Evolutionary conservation across 1,140 invertebrate genomes (phyloP).

Genomic region (Tribolium castaneum): DNA sequence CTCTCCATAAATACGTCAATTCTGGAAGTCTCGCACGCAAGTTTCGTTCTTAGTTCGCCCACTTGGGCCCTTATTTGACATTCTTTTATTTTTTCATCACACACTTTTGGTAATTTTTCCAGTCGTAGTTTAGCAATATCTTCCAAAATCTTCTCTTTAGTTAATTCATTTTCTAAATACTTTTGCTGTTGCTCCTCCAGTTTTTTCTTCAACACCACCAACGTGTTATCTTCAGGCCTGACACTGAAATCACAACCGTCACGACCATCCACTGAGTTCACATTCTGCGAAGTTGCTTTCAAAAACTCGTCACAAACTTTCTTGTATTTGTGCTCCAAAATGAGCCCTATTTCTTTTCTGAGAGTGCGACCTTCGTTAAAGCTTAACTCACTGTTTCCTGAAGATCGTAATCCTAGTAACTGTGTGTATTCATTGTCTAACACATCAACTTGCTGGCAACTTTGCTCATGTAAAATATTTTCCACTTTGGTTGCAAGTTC

Average conservation of each 20-base stretch:
- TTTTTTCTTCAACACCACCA: slow-evolving; percentile 43
- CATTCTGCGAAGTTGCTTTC: not conserved
- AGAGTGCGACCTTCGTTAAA: slow-evolving; percentile 46
- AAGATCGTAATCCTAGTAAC: slow-evolving; percentile 43
- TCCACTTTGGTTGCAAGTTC: slow-evolving; percentile 46
- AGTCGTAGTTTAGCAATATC: slow-evolving; percentile 49
- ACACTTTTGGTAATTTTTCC: slow-evolving; percentile 44
- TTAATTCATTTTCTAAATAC: slow-evolving; percentile 49
- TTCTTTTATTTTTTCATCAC: slow-evolving; percentile 47
- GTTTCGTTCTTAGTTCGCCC: slow-evolving; percentile 49
- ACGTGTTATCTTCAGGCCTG: not conserved
- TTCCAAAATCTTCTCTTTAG: slow-evolving; percentile 48
- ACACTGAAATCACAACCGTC: too few species aligned
- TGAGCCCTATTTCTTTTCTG: slow-evolving; percentile 30
- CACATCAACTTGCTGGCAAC: slow-evolving; percentile 27
- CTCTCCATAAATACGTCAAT: slow-evolving; percentile 57
- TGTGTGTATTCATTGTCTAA: slow-evolving; percentile 28
- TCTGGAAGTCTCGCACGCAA: slow-evolving; percentile 47
- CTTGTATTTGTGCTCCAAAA: slow-evolving; percentile 38
- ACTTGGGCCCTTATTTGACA: slow-evolving; percentile 49
- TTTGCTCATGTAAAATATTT: slow-evolving; percentile 41
- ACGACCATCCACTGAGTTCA: not conserved
- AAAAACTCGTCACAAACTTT: slow-evolving; percentile 31
- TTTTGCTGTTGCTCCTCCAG: slow-evolving; percentile 46
- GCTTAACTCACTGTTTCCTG: slow-evolving; percentile 36